Conservation (phyloP, 2,888 invertebrate genomes). For the Chrysolina oricalcia region DNA sequence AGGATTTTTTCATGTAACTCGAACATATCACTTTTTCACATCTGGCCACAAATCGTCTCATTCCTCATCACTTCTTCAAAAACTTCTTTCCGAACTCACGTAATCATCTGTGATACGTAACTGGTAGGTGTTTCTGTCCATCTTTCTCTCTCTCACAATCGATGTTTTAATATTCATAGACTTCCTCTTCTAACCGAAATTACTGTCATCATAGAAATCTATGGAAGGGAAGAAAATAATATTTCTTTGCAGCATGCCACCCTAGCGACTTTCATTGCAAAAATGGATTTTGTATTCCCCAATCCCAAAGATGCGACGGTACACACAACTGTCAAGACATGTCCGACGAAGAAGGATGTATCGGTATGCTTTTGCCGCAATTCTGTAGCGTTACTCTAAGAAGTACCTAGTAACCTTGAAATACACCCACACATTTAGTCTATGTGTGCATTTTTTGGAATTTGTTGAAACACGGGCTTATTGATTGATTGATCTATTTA, state of each 20-base stretch:
- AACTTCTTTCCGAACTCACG: neutral
- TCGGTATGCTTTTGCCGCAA: constrained; percentile 57
- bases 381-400: neutral
- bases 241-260: constrained; percentile 64
- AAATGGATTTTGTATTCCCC: constrained; percentile 75
- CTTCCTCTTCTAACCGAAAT: constrained; percentile 43
- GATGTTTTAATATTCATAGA: constrained; percentile 50
- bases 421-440: neutral
- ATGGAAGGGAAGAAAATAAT: constrained; percentile 22
- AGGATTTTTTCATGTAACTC: neutral
- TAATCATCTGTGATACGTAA: neutral
- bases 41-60: neutral
- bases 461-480: neutral
- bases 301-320: constrained; percentile 75
- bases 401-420: neutral
- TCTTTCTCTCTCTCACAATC: constrained; percentile 27
- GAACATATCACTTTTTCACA: neutral
- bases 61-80: neutral
- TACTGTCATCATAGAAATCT: neutral
- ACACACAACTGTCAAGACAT: constrained; percentile 77
- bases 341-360: constrained; percentile 75
- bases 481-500: neutral
- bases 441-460: neutral
- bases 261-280: constrained; percentile 72
- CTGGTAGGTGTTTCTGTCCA: neutral